phyloP scores from a whole-genome alignment of 2,888 invertebrate species.

The Eupsilia transversa region DNA sequence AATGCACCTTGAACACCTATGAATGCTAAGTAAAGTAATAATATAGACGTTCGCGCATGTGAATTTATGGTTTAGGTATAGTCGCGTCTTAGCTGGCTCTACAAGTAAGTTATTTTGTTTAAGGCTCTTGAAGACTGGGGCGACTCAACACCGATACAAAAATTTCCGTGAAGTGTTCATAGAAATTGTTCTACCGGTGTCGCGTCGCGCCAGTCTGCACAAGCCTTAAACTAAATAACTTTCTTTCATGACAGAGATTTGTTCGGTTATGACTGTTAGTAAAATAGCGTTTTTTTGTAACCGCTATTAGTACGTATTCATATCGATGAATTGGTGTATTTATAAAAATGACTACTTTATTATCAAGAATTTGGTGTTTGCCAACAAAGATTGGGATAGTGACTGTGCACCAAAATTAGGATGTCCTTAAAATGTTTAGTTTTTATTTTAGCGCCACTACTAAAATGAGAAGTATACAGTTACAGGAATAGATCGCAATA shows the following conservation, averaged over 20 bases:
- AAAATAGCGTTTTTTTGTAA: not conserved
- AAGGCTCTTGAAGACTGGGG: too few relatives aligned
- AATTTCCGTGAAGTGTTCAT: too few relatives aligned
- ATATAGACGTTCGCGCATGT: constrained; percentile 28
- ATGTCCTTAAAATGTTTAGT: constrained; percentile 10
- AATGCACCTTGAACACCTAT: constrained; percentile 59
- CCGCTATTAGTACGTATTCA: not conserved
- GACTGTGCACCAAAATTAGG: not conserved
- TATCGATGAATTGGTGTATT: not conserved
- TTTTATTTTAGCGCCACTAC: constrained; percentile 22
- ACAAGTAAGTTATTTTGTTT: constrained; percentile 7
- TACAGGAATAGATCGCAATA: constrained; percentile 51
- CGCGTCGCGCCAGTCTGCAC: too few relatives aligned
- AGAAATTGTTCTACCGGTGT: too few relatives aligned
- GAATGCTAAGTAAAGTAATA: constrained; percentile 50
- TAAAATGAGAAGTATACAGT: constrained; percentile 36
- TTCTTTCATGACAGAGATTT: not conserved
- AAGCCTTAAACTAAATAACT: too few relatives aligned
- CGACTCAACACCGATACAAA: too few relatives aligned
- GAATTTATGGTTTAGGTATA: constrained; percentile 42
- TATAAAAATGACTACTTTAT: not conserved
- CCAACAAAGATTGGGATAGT: not conserved
- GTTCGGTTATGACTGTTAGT: not conserved
- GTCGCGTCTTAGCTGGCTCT: constrained; percentile 12
- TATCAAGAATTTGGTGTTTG: not conserved